Evolutionary conservation across 2,797 vertebrate genomes (phyloP).

Genomic region (Tangara arthus): DNA sequence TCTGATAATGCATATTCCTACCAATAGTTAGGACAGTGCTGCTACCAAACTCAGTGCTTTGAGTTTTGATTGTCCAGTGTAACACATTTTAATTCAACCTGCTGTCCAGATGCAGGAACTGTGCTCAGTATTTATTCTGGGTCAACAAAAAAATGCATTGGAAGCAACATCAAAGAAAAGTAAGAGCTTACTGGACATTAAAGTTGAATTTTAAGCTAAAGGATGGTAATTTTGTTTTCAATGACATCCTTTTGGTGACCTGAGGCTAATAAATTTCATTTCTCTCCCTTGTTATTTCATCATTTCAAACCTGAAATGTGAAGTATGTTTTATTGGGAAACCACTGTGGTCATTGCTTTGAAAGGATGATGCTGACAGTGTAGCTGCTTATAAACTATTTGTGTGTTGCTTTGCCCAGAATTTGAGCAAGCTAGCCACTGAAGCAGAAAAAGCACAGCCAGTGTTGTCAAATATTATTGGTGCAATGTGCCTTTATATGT

Average conservation of each 20-base stretch:
- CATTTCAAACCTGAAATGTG: neutral
- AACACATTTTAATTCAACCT: neutral
- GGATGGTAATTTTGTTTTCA: slow-evolving; percentile 4
- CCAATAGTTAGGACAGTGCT: neutral
- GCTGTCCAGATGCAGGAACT: neutral
- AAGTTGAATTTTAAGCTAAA: neutral
- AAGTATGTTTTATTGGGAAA: slow-evolving; percentile 48
- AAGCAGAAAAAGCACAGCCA: slow-evolving; percentile 74
- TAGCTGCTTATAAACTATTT: slow-evolving; percentile 56
- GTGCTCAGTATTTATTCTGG: neutral
- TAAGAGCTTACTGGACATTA: neutral
- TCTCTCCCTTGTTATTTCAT: neutral
- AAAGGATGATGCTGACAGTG: slow-evolving; percentile 49
- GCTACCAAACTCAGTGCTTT: neutral
- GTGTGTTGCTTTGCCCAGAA: slow-evolving; percentile 33
- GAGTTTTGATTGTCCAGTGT: neutral
- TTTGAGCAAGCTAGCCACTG: slow-evolving; percentile 61
- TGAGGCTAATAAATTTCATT: neutral
- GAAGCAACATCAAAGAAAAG: neutral
- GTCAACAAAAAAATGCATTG: neutral
- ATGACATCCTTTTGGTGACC: neutral
- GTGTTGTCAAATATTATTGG: slow-evolving; percentile 74
- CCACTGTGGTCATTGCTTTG: neutral
- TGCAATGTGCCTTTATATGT: slow-evolving; percentile 67
- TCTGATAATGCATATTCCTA: neutral